phyloP scores from a whole-genome alignment of 1,140 invertebrate genomes.

The Pseudomyrmex sp. region DNA sequence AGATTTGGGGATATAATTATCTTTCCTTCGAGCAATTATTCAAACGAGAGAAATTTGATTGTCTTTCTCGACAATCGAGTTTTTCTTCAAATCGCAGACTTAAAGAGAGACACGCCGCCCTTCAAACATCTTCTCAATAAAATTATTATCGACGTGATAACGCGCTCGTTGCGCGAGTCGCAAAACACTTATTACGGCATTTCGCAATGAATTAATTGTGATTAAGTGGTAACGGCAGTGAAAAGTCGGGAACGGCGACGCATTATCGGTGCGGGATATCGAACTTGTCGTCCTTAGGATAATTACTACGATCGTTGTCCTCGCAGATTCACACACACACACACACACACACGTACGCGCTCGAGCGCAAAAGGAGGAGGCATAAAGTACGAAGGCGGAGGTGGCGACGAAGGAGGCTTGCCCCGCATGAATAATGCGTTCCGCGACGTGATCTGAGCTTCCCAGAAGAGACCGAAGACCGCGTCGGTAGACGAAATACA shows the following conservation, averaged over 20 bases:
- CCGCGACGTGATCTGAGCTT: conserved; percentile 75
- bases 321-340: conserved; percentile 10
- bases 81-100: too few relatives aligned
- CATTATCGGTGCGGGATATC: conserved; percentile 64
- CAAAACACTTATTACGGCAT: too few relatives aligned
- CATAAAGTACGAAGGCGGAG: conserved; percentile 65
- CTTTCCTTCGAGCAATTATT: too few relatives aligned
- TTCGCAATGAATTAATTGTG: conserved; percentile 52
- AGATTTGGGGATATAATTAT: background rate
- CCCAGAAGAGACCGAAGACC: conserved; percentile 74
- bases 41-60: too few relatives aligned
- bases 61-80: too few relatives aligned
- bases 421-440: conserved; percentile 79
- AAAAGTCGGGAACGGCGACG: conserved; percentile 64
- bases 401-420: conserved; percentile 64
- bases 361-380: conserved; percentile 31
- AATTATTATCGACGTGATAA: background rate
- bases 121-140: too few relatives aligned
- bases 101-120: too few relatives aligned
- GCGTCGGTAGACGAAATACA: conserved; percentile 50
- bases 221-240: conserved; percentile 65
- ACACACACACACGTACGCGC: background rate
- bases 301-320: conserved; percentile 74
- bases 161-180: conserved; percentile 18
- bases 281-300: conserved; percentile 75